Conservation (phyloP, 2,888 invertebrate genomes). For the Phorcus lineatus region DNA sequence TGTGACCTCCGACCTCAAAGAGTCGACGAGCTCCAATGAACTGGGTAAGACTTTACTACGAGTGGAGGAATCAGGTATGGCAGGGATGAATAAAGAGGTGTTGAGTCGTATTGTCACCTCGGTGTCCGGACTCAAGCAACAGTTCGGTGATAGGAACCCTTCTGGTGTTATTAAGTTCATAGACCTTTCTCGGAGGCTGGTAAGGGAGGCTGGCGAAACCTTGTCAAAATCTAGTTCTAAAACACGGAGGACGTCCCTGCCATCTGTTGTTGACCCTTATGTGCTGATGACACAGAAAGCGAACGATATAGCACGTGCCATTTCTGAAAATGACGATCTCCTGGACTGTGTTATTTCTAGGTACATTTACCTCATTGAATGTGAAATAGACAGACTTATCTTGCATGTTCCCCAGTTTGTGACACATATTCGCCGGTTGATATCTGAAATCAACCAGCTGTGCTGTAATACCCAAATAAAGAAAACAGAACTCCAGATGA, state of each 20-base stretch:
- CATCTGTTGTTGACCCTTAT: background rate
- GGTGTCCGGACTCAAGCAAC: background rate
- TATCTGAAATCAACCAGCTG: conserved; percentile 45
- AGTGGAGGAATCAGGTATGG: background rate
- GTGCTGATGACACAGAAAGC: conserved; percentile 11
- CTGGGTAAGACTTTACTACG: background rate
- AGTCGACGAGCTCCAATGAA: background rate
- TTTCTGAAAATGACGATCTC: background rate
- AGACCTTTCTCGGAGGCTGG: background rate
- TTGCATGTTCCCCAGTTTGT: conserved; percentile 47
- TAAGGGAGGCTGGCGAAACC: background rate
- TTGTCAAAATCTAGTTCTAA: background rate
- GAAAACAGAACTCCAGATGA: conserved; percentile 42
- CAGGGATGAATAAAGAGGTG: too few species aligned
- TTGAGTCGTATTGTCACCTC: background rate
- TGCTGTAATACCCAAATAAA: conserved; percentile 39
- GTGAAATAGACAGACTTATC: conserved; percentile 17
- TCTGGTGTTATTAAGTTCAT: background rate
- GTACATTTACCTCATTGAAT: background rate
- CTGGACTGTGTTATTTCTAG: conserved; percentile 7
- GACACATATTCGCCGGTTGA: conserved; percentile 46
- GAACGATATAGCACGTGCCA: background rate
- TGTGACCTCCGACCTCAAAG: conserved; percentile 46
- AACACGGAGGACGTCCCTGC: background rate
- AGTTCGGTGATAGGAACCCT: background rate